Percentiles rank a stretch among this genome's conserved stretches.
Evolutionary conservation across 2,888 invertebrate genomes (phyloP).

Genomic region (Ommatoiulus sabulosus): DNA sequence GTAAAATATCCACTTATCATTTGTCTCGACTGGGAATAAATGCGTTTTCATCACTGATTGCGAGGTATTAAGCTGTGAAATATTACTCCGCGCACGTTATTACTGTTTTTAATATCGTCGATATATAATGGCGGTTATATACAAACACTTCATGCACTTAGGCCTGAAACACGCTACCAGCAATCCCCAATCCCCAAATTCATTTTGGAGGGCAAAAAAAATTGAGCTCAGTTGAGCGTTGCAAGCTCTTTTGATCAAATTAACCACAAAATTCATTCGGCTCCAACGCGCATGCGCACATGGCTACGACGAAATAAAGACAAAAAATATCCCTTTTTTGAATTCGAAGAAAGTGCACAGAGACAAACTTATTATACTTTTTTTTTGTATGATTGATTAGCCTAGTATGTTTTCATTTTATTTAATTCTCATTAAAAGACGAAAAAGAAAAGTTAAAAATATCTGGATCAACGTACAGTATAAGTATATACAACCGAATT

Average conservation of each 20-base stretch:
- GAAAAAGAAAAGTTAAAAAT: not conserved
- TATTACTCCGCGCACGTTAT: slow-evolving; percentile 55
- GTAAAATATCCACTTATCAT: slow-evolving; percentile 57
- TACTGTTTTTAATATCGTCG: slow-evolving; percentile 54
- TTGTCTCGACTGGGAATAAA: slow-evolving; percentile 56
- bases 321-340: not conserved
- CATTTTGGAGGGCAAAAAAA: slow-evolving; percentile 32
- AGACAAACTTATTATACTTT: not conserved
- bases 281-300: slow-evolving; percentile 3
- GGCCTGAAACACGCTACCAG: not conserved
- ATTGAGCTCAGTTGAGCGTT: slow-evolving; percentile 43
- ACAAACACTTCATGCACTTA: slow-evolving; percentile 30
- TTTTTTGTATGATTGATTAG: not conserved
- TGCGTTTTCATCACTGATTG: slow-evolving; percentile 57
- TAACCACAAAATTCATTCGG: slow-evolving; percentile 36
- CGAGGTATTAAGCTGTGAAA: slow-evolving; percentile 56
- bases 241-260: slow-evolving; percentile 40
- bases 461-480: no score
- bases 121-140: slow-evolving; percentile 12
- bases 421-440: not conserved
- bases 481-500: no score
- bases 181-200: slow-evolving; percentile 35
- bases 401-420: not conserved
- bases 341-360: slow-evolving; percentile 23
- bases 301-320: not conserved